Percentiles rank a stretch among this genome's conserved stretches.
phyloP scores from a whole-genome alignment of 2,888 invertebrate species.

The Linyphia triangularis region DNA sequence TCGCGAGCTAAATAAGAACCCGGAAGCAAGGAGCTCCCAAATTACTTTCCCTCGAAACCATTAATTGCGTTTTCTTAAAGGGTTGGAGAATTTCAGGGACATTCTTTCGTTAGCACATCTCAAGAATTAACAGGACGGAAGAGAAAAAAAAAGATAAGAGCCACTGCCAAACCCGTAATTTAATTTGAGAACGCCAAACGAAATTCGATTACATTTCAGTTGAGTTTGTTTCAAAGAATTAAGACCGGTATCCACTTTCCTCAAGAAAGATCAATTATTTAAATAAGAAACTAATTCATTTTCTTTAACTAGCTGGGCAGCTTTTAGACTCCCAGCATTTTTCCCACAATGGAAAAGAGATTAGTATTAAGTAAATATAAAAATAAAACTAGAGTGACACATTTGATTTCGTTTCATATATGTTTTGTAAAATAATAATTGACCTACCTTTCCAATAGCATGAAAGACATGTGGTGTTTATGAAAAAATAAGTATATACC shows the following conservation, averaged over 20 bases:
- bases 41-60: background rate
- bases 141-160: background rate
- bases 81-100: background rate
- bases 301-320: too few species aligned
- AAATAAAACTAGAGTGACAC: too few species aligned
- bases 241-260: background rate
- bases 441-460: too few species aligned
- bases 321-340: too few species aligned
- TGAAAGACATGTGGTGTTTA: too few species aligned
- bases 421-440: too few species aligned
- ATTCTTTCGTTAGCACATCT: background rate
- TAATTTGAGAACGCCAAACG: background rate
- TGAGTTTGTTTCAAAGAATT: too few species aligned
- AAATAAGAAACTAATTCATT: too few species aligned
- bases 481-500: too few species aligned
- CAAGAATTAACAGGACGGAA: background rate
- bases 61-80: slow-evolving; percentile 9
- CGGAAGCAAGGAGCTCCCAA: background rate
- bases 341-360: too few species aligned
- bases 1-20: background rate
- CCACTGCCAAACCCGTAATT: background rate
- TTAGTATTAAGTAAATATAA: too few species aligned
- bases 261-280: background rate
- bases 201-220: background rate
- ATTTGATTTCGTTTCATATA: too few species aligned